phyloP scores from a whole-genome alignment of 2,797 vertebrate genomes.

The Tapirus indicus region DNA sequence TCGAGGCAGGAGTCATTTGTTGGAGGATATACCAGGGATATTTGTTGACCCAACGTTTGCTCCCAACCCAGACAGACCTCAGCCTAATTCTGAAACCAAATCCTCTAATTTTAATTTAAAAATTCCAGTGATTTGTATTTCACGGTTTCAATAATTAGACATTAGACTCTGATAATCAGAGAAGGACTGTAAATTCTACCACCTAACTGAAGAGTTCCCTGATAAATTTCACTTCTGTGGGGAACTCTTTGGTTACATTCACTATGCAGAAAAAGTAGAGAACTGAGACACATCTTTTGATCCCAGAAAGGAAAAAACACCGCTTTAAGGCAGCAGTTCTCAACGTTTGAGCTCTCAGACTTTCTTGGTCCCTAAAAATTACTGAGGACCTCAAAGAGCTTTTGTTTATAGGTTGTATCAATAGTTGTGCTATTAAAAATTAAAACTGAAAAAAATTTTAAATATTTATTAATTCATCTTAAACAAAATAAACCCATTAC shows the following conservation, averaged over 20 bases:
- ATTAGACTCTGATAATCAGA: slow-evolving; percentile 10
- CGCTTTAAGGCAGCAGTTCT: neutral
- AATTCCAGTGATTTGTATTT: neutral
- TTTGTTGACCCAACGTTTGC: neutral
- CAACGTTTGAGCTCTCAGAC: neutral
- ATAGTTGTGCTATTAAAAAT: neutral
- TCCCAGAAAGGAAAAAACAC: neutral
- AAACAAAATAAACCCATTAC: slow-evolving; percentile 27
- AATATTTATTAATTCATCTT: neutral
- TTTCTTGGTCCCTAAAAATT: slow-evolving; percentile 32
- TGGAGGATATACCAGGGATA: neutral
- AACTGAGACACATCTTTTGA: neutral
- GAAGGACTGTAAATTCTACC: neutral
- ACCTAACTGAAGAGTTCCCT: neutral
- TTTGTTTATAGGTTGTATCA: neutral
- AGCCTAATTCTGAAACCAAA: slow-evolving; percentile 17
- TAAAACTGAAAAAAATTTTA: slow-evolving; percentile 13
- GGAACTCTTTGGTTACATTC: neutral
- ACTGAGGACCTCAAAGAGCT: neutral
- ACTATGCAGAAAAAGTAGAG: neutral
- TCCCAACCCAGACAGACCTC: neutral
- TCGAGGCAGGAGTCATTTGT: neutral
- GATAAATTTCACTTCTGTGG: neutral
- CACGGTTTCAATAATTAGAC: neutral
- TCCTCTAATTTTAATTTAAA: neutral